These are phyloP conservation scores for Lepidocolaptes lacrymiger DNA, from an alignment of 2,797 vertebrate species.

Conservation along the genomic window DNA sequence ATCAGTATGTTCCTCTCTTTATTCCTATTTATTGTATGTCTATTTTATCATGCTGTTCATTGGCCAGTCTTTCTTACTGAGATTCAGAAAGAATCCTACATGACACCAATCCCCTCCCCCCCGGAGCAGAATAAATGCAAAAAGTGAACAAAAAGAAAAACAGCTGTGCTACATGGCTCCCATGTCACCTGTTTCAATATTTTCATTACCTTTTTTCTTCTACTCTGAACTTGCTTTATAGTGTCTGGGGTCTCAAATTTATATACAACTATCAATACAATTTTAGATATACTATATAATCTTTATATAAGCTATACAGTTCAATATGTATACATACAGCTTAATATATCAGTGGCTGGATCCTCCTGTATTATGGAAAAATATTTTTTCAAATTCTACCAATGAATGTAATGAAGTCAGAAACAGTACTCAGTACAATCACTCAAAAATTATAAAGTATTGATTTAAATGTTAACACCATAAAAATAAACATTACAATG, in stretches of 20 bases:
- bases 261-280: not conserved
- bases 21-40: not conserved
- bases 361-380: not conserved
- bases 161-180: not conserved
- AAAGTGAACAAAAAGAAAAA: not conserved
- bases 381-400: not conserved
- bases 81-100: not conserved
- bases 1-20: not conserved
- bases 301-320: not conserved
- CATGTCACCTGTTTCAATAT: not conserved
- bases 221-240: not conserved
- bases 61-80: not conserved
- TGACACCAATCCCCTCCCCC: not conserved
- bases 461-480: not conserved
- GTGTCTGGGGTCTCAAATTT: not conserved
- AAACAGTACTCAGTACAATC: not conserved
- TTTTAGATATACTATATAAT: not conserved
- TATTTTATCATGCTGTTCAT: not conserved
- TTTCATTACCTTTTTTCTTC: not conserved
- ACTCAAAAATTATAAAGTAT: not conserved
- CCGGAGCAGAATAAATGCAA: not conserved
- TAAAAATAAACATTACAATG: not conserved
- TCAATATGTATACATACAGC: not conserved
- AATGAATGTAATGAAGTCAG: not conserved
- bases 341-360: not conserved